These are phyloP conservation scores for Drosophila funebris DNA, from an alignment of 1,140 invertebrate species.

Conservation along the genomic window DNA sequence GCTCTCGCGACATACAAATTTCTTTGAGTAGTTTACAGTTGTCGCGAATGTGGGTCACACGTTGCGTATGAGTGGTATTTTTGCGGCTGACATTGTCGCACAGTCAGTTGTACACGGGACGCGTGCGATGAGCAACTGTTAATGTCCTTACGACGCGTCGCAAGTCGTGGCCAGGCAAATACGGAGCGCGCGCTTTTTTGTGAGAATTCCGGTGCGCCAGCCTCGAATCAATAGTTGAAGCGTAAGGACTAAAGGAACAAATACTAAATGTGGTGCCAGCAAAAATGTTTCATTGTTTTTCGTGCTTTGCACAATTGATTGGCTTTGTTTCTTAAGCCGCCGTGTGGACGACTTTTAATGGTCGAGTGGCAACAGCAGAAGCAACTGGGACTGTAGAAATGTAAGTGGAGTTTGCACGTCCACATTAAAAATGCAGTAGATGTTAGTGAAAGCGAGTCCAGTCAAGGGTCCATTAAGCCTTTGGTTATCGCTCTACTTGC, in stretches of 20 bases:
- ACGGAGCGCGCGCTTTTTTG: constrained; percentile 51
- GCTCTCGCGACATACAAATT: neutral
- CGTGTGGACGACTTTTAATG: constrained; percentile 13
- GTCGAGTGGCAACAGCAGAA: constrained; percentile 15
- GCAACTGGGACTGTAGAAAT: constrained; percentile 13
- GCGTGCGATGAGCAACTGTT: constrained; percentile 40
- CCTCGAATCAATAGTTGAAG: constrained; percentile 33
- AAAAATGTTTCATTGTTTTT: constrained; percentile 14
- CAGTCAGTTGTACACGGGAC: constrained; percentile 58
- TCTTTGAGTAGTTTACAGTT: constrained; percentile 14
- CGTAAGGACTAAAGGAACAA: constrained; percentile 9
- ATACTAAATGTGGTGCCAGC: constrained; percentile 20
- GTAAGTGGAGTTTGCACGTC: constrained; percentile 18
- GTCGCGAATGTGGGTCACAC: constrained; percentile 65
- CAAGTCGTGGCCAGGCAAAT: constrained; percentile 13
- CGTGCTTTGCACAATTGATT: neutral
- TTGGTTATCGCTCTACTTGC: constrained; percentile 32
- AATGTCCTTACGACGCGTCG: neutral
- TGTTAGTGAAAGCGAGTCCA: constrained; percentile 54
- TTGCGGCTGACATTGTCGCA: constrained; percentile 21
- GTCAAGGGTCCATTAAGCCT: constrained; percentile 19
- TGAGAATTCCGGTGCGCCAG: constrained; percentile 27
- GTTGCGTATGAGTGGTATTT: constrained; percentile 68
- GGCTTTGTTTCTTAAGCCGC: neutral
- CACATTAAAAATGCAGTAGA: constrained; percentile 63